These are phyloP conservation scores for Pygmarrhopalites habei DNA, from an alignment of 1,140 invertebrate genomes.

Conservation along the genomic window DNA sequence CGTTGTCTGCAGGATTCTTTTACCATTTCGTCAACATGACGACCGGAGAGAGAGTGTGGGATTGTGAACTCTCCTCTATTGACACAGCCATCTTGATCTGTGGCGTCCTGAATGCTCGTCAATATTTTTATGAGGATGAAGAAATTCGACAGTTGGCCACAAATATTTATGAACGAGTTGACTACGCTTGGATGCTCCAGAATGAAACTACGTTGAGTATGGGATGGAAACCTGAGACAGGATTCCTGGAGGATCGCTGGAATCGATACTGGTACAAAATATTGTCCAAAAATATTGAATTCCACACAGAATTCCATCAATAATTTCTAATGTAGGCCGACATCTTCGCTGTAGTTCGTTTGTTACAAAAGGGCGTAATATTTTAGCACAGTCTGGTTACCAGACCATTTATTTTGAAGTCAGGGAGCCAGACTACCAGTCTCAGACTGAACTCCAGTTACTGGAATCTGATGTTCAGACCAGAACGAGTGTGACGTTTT, in stretches of 20 bases:
- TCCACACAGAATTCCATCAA: no score
- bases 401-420: no score
- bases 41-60: conserved; percentile 34
- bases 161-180: conserved; percentile 29
- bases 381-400: no score
- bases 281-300: no score
- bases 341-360: no score
- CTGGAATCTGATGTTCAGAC: no score
- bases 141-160: conserved; percentile 25
- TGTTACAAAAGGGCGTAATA: no score
- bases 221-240: conserved; percentile 33
- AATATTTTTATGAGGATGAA: conserved; percentile 30
- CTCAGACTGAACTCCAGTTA: no score
- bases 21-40: conserved; percentile 37
- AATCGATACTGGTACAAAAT: conserved; percentile 35
- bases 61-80: conserved; percentile 36
- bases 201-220: conserved; percentile 26
- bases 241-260: conserved; percentile 29
- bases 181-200: conserved; percentile 35
- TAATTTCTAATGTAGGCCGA: no score
- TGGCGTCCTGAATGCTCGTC: conserved; percentile 29
- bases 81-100: conserved; percentile 35
- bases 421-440: no score
- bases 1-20: no score
- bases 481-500: no score